A percentile compares a stretch with the other conserved stretches of the same genome.
Evolutionary conservation across 2,797 vertebrate species (phyloP).

Genomic region (Microctenopoma stevenorrisi): DNA sequence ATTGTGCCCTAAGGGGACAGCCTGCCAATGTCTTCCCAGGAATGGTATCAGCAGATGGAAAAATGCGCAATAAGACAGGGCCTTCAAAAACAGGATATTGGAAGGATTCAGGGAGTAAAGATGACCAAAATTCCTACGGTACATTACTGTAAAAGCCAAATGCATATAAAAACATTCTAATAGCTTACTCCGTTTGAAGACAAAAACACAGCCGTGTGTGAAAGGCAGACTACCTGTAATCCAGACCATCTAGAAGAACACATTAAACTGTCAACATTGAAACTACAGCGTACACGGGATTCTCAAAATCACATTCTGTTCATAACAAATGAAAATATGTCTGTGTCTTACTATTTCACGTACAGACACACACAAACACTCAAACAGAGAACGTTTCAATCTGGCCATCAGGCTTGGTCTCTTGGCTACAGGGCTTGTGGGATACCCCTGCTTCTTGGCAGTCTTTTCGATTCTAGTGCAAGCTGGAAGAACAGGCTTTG

Average conservation of each 20-base stretch:
- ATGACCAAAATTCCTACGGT: constrained; percentile 16
- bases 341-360: constrained; percentile 21
- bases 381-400: constrained; percentile 73
- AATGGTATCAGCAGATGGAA: constrained; percentile 51
- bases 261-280: neutral
- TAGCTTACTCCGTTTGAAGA: neutral
- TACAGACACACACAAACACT: constrained; percentile 22
- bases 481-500: constrained; percentile 74
- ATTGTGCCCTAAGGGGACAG: constrained; percentile 55
- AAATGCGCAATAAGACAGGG: constrained; percentile 61
- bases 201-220: constrained; percentile 15
- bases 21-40: constrained; percentile 63
- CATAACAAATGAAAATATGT: neutral
- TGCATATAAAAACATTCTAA: constrained; percentile 33
- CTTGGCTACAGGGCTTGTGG: constrained; percentile 84
- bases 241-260: neutral
- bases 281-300: constrained; percentile 21
- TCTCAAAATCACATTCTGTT: constrained; percentile 13
- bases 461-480: constrained; percentile 65
- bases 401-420: constrained; percentile 75
- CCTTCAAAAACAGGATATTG: constrained; percentile 57
- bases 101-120: constrained; percentile 50
- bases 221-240: constrained; percentile 2
- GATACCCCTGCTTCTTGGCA: constrained; percentile 82
- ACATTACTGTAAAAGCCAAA: constrained; percentile 44